These are phyloP conservation scores for Pachymerium ferrugineum DNA, from an alignment of 2,888 invertebrate genomes.

Conservation along the genomic window DNA sequence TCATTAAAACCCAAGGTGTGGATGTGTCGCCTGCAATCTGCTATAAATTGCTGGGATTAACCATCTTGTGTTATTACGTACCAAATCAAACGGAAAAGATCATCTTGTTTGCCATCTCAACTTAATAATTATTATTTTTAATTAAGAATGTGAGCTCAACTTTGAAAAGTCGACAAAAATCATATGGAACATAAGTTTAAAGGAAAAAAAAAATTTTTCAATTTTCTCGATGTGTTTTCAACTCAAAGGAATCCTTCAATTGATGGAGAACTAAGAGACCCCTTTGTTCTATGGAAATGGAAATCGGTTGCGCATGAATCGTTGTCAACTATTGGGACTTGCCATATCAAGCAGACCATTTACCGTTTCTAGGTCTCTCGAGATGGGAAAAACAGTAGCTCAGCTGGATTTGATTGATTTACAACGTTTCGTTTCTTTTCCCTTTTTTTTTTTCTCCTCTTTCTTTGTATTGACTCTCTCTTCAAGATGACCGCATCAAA, in stretches of 20 bases:
- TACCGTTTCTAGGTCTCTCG: background rate
- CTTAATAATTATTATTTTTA: too few species aligned
- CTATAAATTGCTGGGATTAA: background rate
- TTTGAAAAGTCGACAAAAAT: too few species aligned
- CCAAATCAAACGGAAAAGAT: background rate
- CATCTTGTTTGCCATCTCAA: too few species aligned
- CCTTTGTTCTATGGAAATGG: background rate
- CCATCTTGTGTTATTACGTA: background rate
- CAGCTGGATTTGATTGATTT: conserved; percentile 13
- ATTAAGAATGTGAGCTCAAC: too few species aligned
- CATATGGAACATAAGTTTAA: too few species aligned
- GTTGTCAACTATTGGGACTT: background rate
- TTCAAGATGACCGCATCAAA: conserved; percentile 1
- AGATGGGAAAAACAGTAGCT: background rate
- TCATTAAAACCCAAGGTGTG: conserved; percentile 8
- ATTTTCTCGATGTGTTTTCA: background rate
- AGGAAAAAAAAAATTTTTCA: background rate
- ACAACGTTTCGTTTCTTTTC: conserved; percentile 5
- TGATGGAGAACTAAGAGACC: background rate
- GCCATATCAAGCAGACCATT: background rate
- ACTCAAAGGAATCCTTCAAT: background rate
- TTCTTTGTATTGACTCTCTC: conserved; percentile 2
- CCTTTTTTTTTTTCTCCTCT: too few species aligned
- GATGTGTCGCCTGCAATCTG: background rate
- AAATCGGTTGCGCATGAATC: background rate